Base-by-base conservation (phyloP, 2,797 vertebrate genomes). In the Eidolon dupreanum region DNA sequence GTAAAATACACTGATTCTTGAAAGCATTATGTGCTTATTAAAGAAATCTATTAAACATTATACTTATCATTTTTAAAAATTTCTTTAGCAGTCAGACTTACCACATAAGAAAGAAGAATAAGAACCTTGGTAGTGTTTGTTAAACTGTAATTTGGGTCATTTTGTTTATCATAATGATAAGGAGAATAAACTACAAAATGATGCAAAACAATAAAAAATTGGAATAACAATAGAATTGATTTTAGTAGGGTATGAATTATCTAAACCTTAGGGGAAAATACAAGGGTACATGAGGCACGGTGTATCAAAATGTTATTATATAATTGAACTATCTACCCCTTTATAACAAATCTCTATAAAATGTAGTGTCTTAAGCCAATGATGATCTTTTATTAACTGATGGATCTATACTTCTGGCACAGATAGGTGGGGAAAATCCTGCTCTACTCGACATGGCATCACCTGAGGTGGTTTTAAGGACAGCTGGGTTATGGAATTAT, bases 351-450 rank as follows among this genome's bases (percentile, higher is more conserved):
- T 68, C 19, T 36, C 11, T 73, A 6, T 31, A 49, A 26, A 43
- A 77, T 71, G 28, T 13, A 24, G 8, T 41, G 5, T 31, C 24
- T 41, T 65, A 36, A 73, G 43, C 8, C 4, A 63, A 49, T 33
- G 22, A 8, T 9, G 55, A 33, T 78, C 20, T 55, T 88, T 46
- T 33, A 36, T 49, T 28, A 36, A 28, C 6, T 92, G 0, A 5
- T 46, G 1, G 3, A 41, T 66, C 26, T 73, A 36, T 2, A 77
- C 22, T 65, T 81, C 20, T 68, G 13, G 11, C 8, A 10, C 4
- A 4, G 5, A n/a, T 51, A 36, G 0, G 1, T 51, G 2, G 13
- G 17, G 24, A n/a, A 73, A 83, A 28, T 16, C 0, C 26, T 65
- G 5, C 20, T 74, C 8, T 33, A 10, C 4, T 61, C 10, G 15